phyloP scores from a whole-genome alignment of 1,140 invertebrate species.

The Thalassaphorura encarpata region DNA sequence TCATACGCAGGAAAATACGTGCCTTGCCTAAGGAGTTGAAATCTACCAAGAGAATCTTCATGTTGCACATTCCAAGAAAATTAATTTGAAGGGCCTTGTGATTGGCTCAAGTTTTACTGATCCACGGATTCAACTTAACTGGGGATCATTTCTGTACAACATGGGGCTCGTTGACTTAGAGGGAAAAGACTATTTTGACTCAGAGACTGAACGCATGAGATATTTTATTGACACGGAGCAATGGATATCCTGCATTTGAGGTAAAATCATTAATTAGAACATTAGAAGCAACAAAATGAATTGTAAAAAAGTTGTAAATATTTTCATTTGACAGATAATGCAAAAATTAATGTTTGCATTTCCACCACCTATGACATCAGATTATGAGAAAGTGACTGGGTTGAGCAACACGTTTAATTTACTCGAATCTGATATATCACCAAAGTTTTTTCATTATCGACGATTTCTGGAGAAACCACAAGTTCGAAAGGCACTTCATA shows the following conservation, averaged over 20 bases:
- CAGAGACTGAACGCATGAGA: slow-evolving; percentile 33
- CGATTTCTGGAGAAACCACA: slow-evolving; percentile 36
- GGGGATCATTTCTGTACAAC: slow-evolving; percentile 42
- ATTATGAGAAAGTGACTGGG: slow-evolving; percentile 42
- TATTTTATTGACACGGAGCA: slow-evolving; percentile 35
- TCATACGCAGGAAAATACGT: slow-evolving; percentile 50
- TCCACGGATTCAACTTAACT: slow-evolving; percentile 39
- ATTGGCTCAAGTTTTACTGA: slow-evolving; percentile 45
- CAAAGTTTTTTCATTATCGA: slow-evolving; percentile 19
- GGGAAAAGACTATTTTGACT: slow-evolving; percentile 37
- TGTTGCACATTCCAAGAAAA: not conserved
- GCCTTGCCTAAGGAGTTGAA: slow-evolving; percentile 57
- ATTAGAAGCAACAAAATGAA: not conserved
- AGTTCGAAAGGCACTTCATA: slow-evolving; percentile 42
- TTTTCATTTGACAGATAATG: slow-evolving; percentile 36
- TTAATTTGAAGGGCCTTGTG: slow-evolving; percentile 38
- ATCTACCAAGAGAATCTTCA: slow-evolving; percentile 54
- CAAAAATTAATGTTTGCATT: slow-evolving; percentile 43
- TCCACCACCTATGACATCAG: slow-evolving; percentile 37
- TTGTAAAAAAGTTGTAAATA: not conserved
- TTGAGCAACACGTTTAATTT: slow-evolving; percentile 19
- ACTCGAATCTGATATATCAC: not conserved
- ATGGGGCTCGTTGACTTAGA: slow-evolving; percentile 42
- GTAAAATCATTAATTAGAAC: slow-evolving; percentile 33
- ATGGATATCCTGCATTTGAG: slow-evolving; percentile 35